Percentiles rank a stretch among this genome's conserved stretches.
phyloP scores from a whole-genome alignment of 2,797 vertebrate genomes.

The Prionace glauca region DNA sequence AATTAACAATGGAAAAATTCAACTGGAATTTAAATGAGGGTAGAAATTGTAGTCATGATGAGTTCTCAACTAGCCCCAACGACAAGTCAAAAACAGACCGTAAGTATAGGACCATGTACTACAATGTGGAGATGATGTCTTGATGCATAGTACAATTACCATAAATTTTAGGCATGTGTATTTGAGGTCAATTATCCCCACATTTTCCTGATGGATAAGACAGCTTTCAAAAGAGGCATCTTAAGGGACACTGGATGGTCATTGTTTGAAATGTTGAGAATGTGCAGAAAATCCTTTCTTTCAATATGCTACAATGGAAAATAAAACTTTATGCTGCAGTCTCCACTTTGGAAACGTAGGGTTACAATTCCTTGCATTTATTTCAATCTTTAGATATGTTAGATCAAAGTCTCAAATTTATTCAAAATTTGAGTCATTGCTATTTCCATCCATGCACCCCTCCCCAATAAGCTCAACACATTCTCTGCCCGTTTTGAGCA shows the following conservation, averaged over 20 bases:
- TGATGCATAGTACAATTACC: constrained; percentile 19
- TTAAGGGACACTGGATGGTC: constrained; percentile 44
- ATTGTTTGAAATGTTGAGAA: not conserved
- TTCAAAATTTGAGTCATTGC: not conserved
- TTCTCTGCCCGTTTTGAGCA: no score
- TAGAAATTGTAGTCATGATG: constrained; percentile 43
- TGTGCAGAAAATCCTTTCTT: not conserved
- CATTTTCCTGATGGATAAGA: not conserved
- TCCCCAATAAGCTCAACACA: not conserved
- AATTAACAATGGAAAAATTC: constrained; percentile 56
- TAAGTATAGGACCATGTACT: not conserved
- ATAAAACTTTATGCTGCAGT: not conserved
- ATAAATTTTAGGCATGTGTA: constrained; percentile 46
- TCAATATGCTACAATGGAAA: not conserved
- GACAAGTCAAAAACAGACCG: not conserved
- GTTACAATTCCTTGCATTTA: not conserved
- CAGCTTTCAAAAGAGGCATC: constrained; percentile 4
- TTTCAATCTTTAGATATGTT: not conserved
- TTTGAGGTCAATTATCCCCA: not conserved
- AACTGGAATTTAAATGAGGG: constrained; percentile 38
- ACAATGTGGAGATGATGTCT: not conserved
- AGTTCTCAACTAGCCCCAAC: constrained; percentile 41
- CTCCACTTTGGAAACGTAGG: not conserved
- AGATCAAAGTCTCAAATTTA: not conserved
- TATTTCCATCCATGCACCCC: not conserved